Base-by-base conservation (phyloP, 2,888 invertebrate genomes). In the Halocaridina rubra region DNA sequence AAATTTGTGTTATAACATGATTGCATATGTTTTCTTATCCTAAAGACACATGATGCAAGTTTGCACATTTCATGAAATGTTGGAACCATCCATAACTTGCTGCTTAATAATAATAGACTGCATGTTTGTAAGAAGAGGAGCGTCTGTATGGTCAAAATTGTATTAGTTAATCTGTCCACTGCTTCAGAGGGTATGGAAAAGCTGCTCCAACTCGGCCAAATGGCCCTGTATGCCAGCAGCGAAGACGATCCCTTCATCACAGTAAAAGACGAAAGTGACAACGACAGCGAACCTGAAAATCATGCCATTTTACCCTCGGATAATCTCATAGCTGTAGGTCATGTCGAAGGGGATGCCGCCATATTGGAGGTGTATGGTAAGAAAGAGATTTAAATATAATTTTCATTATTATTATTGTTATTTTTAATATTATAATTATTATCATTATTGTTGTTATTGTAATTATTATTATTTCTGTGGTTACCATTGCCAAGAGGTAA, bases 311-410 rank as follows among this genome's bases (percentile, higher is more conserved):
- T 96, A 91, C 93, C 95, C 0, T 94, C 93, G 86, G 99, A 99
- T 90, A 99, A 98, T 91, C 92, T 99, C 27, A 93, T 99, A 27
- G 91, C 97, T 16, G 94, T 96, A 0, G 98, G 97, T 0, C 96
- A 95, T 90, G 95, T 97, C 0, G 95, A 96, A 89, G 96, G 95
- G 89, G 97, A 97, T 91, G 94, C 95, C 16, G 96, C 96, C 90
- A 93, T 95, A 72, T 92, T 98, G 88, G 98, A 98, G 93, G 94
- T 98, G 61, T 95, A 96, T 92, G 94, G 96, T 96, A 91, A 92
- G 91, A 90, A 32, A 46, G 46, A n/a, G n/a, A n/a, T n/a, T n/a
- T n/a, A n/a, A n/a, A n/a, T n/a, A n/a, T n/a, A n/a, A n/a, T 74
- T n/a, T 19, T 27, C 24, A 57, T 78, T 71, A 27, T 46, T 79